These are phyloP conservation scores for Empidonax alnorum DNA, from an alignment of 2,113 vertebrate genomes.

Conservation along the genomic window DNA sequence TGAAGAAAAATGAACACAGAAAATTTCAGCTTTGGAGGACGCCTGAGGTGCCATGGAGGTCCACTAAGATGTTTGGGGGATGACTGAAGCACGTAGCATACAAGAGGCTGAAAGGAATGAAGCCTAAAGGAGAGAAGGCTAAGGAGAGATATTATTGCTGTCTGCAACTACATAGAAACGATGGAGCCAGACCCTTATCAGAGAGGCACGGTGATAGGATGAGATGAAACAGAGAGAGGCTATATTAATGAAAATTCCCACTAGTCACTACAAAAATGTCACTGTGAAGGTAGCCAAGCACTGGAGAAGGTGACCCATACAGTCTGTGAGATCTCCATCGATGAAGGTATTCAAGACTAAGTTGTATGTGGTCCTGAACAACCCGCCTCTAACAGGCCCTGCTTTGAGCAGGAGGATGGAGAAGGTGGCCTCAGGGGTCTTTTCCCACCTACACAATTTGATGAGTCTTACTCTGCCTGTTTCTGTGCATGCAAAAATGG, in stretches of 20 bases:
- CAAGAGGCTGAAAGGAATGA: neutral
- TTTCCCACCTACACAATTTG: neutral
- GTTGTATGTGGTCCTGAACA: neutral
- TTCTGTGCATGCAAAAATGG: neutral
- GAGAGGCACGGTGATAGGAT: neutral
- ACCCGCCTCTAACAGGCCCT: neutral
- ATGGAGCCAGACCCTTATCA: neutral
- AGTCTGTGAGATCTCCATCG: neutral
- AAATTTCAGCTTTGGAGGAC: neutral
- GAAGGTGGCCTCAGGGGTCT: neutral
- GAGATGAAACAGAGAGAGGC: neutral
- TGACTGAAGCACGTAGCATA: neutral
- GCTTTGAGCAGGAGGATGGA: neutral
- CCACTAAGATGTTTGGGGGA: neutral
- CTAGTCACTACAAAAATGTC: neutral
- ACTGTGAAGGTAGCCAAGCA: neutral
- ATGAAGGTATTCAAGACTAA: neutral
- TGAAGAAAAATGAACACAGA: neutral
- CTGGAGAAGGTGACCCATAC: rapidly evolving
- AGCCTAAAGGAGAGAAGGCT: neutral
- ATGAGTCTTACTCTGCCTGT: neutral
- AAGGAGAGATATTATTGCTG: neutral
- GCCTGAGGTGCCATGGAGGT: neutral
- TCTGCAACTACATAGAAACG: neutral
- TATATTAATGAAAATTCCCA: neutral